phyloP scores from a whole-genome alignment of 1,140 invertebrate species.

The Lasioglossum baleicum region DNA sequence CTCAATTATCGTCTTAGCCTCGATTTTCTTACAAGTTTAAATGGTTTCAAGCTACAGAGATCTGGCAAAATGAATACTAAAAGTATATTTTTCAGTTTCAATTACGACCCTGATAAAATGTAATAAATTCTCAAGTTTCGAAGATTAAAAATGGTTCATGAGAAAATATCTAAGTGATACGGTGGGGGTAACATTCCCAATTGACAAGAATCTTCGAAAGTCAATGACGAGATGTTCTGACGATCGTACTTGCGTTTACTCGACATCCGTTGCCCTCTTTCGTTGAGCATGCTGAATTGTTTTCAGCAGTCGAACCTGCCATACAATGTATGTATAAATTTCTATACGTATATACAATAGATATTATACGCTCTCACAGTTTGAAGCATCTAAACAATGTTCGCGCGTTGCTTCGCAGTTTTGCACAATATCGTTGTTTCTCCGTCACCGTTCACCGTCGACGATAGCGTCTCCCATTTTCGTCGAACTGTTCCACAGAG shows the following conservation, averaged over 20 bases:
- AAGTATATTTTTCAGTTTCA: too few species aligned
- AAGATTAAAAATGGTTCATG: too few species aligned
- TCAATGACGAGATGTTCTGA: conserved; percentile 16
- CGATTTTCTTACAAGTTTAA: too few species aligned
- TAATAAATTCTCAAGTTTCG: too few species aligned
- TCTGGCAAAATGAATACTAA: too few species aligned
- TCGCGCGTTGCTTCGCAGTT: conserved; percentile 21
- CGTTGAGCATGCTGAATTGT: conserved; percentile 26
- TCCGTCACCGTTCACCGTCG: background rate
- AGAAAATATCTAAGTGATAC: too few species aligned
- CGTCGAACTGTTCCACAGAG: background rate
- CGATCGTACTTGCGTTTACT: background rate
- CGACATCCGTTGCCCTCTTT: conserved; percentile 30
- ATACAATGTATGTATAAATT: conserved; percentile 44
- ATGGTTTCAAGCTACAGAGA: too few species aligned
- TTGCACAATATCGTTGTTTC: conserved; percentile 23
- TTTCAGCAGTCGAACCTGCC: conserved; percentile 57
- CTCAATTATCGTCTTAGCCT: too few species aligned
- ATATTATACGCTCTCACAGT: conserved; percentile 24
- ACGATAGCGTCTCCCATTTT: background rate
- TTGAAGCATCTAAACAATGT: conserved; percentile 11
- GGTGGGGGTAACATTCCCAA: background rate
- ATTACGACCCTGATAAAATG: too few species aligned
- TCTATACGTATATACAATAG: conserved; percentile 19
- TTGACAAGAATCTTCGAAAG: background rate